Conservation (phyloP, 2,113 vertebrate genomes). For the Heterocephalus glaber region DNA sequence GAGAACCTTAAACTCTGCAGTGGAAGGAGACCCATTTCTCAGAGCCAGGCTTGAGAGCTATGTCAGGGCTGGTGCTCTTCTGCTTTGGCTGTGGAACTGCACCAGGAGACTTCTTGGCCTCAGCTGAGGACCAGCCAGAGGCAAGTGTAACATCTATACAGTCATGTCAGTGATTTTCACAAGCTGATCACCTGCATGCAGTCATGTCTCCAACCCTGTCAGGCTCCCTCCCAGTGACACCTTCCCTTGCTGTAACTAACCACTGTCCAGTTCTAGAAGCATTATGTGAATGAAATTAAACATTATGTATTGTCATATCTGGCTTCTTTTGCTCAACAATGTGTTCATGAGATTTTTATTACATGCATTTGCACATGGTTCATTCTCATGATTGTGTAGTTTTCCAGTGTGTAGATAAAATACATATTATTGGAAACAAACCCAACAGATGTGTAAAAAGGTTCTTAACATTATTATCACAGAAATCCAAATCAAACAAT, state of each 20-base stretch:
- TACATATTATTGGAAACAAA: not conserved
- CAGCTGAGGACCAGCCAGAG: not conserved
- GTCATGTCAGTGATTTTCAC: not conserved
- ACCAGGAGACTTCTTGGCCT: not conserved
- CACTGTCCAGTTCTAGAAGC: not conserved
- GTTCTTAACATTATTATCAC: not conserved
- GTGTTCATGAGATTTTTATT: slow-evolving; percentile 16
- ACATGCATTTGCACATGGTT: slow-evolving; percentile 35
- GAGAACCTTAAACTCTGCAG: not conserved
- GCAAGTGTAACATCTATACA: not conserved
- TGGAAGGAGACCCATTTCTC: not conserved
- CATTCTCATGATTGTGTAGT: slow-evolving; percentile 11
- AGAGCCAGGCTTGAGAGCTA: not conserved
- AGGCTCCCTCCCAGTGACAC: not conserved
- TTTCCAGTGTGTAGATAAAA: slow-evolving; percentile 63
- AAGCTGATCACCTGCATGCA: not conserved
- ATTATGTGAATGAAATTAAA: slow-evolving; percentile 7
- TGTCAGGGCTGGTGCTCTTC: not conserved
- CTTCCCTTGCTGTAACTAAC: not conserved
- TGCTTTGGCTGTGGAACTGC: not conserved
- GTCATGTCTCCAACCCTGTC: not conserved
- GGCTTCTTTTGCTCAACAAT: not conserved
- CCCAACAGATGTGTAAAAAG: not conserved
- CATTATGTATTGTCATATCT: not conserved
- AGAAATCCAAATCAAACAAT: not conserved